Percentiles rank a stretch among this genome's conserved stretches.
These are phyloP conservation scores for Ephydatia muelleri DNA, from an alignment of 37 sponge, comb jelly and placozoan genomes.

Conservation along the genomic window DNA sequence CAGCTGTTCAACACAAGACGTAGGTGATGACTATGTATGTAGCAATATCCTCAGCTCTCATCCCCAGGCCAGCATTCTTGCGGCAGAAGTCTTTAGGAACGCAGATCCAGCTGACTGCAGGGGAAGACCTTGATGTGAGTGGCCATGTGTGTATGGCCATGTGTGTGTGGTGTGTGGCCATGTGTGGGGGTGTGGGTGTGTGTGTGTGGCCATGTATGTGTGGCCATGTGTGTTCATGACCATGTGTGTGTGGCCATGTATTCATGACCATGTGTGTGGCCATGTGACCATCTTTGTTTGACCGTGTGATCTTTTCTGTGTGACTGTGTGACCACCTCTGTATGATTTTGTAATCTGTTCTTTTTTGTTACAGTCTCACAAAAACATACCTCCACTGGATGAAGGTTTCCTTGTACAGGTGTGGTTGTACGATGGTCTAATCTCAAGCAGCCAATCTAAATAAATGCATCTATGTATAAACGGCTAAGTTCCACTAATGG, in stretches of 20 bases:
- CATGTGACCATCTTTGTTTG: neutral
- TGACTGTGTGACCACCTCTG: neutral
- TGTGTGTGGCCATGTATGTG: neutral
- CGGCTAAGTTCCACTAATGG: too few species aligned
- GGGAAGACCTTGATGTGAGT: conserved; percentile 5
- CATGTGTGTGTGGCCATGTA: neutral
- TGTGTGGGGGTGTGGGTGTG: neutral
- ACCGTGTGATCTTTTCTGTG: neutral
- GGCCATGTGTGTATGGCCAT: too few species aligned
- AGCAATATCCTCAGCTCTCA: too few species aligned
- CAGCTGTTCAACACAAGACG: too few species aligned
- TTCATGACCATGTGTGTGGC: neutral
- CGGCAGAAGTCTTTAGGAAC: conserved; percentile 44
- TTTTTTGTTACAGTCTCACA: conserved; percentile 7
- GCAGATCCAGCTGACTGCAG: conserved; percentile 6
- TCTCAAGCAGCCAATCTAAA: too few species aligned
- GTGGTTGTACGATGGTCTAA: too few species aligned
- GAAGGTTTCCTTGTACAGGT: conserved; percentile 75
- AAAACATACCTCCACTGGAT: conserved; percentile 45
- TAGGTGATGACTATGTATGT: too few species aligned
- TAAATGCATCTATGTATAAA: too few species aligned
- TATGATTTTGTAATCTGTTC: neutral
- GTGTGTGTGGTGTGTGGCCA: neutral
- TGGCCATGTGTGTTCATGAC: neutral
- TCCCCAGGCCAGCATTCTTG: neutral